These are phyloP conservation scores for Centruroides sculpturatus DNA, from an alignment of 1,140 invertebrate species.

Conservation along the genomic window DNA sequence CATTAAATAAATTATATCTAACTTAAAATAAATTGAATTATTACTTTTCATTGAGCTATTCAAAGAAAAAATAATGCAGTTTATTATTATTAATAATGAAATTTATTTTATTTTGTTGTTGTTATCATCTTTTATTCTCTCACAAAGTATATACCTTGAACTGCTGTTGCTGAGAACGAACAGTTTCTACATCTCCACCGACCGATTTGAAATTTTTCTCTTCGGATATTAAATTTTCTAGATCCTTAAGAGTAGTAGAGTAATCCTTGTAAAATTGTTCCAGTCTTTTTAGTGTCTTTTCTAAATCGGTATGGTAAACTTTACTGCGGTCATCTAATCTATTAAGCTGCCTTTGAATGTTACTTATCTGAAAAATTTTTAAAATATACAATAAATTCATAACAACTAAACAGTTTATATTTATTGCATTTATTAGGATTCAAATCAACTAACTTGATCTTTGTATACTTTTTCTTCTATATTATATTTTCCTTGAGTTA, in stretches of 20 bases:
- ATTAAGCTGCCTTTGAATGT: conserved; percentile 9
- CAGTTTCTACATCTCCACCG: conserved; percentile 75
- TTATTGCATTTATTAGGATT: too few species aligned
- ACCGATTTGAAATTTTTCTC: conserved; percentile 65
- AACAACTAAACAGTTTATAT: too few species aligned
- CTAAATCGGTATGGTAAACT: conserved; percentile 7
- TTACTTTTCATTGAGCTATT: too few species aligned
- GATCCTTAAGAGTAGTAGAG: conserved; percentile 52
- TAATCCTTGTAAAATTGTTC: conserved; percentile 56
- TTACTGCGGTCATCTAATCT: conserved; percentile 14
- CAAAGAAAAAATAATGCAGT: too few species aligned
- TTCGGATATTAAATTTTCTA: conserved; percentile 56
- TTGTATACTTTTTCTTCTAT: too few species aligned
- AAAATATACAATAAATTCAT: neutral
- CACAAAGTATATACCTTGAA: conserved; percentile 7
- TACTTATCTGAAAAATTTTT: conserved; percentile 11
- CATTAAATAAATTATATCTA: too few species aligned
- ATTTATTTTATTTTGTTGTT: too few species aligned
- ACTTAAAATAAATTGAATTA: too few species aligned
- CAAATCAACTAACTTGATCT: too few species aligned
- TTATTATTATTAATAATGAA: too few species aligned
- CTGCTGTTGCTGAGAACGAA: conserved; percentile 70
- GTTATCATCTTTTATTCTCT: neutral
- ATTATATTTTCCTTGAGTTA: too few species aligned
- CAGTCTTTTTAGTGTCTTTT: conserved; percentile 8